phyloP scores from a whole-genome alignment of 2,888 invertebrate species.

The Melinaea marsaeus region DNA sequence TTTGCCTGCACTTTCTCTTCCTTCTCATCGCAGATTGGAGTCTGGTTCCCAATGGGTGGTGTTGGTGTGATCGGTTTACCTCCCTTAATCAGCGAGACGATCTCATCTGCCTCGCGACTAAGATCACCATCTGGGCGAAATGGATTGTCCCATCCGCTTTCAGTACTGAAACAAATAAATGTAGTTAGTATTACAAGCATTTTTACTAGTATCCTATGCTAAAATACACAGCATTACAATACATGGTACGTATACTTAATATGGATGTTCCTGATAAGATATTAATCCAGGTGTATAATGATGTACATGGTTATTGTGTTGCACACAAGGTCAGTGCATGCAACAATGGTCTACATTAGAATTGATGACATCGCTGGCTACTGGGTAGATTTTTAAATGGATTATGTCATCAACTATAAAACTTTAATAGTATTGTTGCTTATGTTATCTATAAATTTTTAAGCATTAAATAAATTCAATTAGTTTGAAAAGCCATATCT shows the following conservation, averaged over 20 bases:
- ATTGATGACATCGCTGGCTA: slow-evolving; percentile 1
- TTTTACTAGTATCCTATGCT: too few species aligned
- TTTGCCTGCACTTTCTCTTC: slow-evolving; percentile 64
- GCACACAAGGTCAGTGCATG: slow-evolving; percentile 1
- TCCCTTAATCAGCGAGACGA: slow-evolving; percentile 95
- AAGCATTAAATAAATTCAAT: too few species aligned
- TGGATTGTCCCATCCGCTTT: slow-evolving; percentile 98
- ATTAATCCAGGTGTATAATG: background rate
- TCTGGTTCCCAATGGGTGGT: slow-evolving; percentile 76
- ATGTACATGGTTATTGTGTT: slow-evolving; percentile 2
- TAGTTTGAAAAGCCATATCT: background rate
- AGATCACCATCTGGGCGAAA: slow-evolving; percentile 97
- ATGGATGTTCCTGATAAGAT: slow-evolving; percentile 1
- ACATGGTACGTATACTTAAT: too few species aligned
- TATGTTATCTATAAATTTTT: background rate
- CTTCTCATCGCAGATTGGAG: slow-evolving; percentile 73
- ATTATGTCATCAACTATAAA: background rate
- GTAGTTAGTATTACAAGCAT: background rate
- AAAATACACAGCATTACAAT: too few species aligned
- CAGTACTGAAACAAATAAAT: slow-evolving; percentile 82
- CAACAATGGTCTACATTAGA: slow-evolving; percentile 5
- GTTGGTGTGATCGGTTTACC: slow-evolving; percentile 91
- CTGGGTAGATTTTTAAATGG: background rate
- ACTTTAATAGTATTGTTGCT: background rate
- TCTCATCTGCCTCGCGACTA: slow-evolving; percentile 96